These are phyloP conservation scores for Sipha maydis DNA, from an alignment of 2,888 invertebrate genomes.

Conservation along the genomic window DNA sequence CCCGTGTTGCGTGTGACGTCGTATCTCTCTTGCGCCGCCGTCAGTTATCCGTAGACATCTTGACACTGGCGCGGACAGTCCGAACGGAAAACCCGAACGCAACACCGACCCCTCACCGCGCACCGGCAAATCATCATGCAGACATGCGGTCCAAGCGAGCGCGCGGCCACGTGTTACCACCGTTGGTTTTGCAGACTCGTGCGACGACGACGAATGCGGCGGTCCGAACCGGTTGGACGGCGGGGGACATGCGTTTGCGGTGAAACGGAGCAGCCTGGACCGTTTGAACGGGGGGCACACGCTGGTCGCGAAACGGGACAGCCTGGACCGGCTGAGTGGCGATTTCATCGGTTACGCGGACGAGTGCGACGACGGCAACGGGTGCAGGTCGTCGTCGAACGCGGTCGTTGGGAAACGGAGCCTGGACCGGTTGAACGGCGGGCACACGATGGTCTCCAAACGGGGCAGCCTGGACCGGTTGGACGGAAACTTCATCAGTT, in stretches of 20 bases:
- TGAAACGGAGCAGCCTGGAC: constrained; percentile 17
- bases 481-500: background rate
- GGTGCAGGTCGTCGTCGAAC: background rate
- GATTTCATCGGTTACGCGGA: background rate
- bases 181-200: constrained; percentile 39
- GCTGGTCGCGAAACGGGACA: background rate
- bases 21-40: no score
- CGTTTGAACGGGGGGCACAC: background rate
- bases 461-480: background rate
- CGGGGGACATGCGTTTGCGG: background rate
- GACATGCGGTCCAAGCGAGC: background rate
- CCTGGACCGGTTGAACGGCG: constrained; percentile 7
- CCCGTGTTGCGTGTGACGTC: no score
- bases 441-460: background rate
- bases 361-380: background rate
- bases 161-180: background rate
- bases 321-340: background rate
- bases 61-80: no score
- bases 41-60: no score
- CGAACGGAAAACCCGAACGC: no score
- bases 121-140: background rate
- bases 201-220: background rate
- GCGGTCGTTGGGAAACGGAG: background rate
- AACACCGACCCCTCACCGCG: background rate
- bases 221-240: background rate